phyloP scores from a whole-genome alignment of 1,140 invertebrate genomes.

The Rhagoletis pomonella region DNA sequence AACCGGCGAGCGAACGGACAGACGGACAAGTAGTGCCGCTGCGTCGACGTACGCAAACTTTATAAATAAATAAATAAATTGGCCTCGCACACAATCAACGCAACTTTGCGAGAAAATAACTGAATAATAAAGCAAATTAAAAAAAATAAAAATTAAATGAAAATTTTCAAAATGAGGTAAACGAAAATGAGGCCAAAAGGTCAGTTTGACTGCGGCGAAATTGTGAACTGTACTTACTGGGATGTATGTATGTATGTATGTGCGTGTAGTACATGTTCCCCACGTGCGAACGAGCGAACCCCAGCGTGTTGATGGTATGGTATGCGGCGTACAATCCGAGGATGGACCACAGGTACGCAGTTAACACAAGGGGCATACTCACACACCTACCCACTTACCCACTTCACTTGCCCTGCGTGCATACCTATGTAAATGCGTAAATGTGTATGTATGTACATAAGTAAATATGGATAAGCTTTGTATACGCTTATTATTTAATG shows the following conservation, averaged over 20 bases:
- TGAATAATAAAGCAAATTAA: slow-evolving; percentile 29
- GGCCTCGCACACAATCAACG: slow-evolving; percentile 35
- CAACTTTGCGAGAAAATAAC: slow-evolving; percentile 40
- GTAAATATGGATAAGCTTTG: background rate
- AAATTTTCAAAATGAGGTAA: slow-evolving; percentile 50
- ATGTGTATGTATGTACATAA: background rate
- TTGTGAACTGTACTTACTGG: background rate
- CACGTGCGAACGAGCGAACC: slow-evolving; percentile 8
- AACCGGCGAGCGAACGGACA: background rate
- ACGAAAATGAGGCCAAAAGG: slow-evolving; percentile 47
- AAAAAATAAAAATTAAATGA: slow-evolving; percentile 22
- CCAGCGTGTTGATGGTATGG: background rate
- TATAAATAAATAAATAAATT: slow-evolving; percentile 52
- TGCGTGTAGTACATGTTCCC: too few species aligned
- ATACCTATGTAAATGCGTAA: background rate
- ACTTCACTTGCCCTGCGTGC: background rate
- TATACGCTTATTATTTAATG: slow-evolving; percentile 40
- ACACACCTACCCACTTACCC: background rate
- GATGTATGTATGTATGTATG: background rate
- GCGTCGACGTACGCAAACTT: slow-evolving; percentile 35
- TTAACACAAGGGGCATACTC: background rate
- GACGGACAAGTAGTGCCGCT: slow-evolving; percentile 31
- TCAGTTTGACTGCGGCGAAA: slow-evolving; percentile 44
- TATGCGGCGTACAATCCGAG: background rate
- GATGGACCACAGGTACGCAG: background rate